Base-by-base conservation (phyloP, 2,888 invertebrate species). In the Campopleginae sp. region DNA sequence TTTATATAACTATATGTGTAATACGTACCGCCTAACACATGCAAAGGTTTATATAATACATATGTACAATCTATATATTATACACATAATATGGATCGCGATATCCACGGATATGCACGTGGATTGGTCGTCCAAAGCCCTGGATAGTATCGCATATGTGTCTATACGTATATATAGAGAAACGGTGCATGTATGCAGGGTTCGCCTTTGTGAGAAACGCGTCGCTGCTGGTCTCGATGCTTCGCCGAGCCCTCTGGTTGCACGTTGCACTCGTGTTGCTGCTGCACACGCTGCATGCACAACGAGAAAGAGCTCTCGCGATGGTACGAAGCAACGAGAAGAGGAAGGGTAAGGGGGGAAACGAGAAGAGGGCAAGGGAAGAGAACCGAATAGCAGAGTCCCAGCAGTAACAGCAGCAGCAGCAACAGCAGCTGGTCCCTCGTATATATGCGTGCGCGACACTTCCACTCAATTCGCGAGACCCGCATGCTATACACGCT, bases 401-500 rank as follows among this genome's bases (percentile, higher is more conserved):
- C 66, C 76, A 78, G 85, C 84, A 84, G 79, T 80, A 66, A 85
- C 87, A 86, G 86, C 75, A 76, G 85, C 74, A 82, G 75, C 72
- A 80, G 84, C 70, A 82, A 70, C 80, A 75, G 87, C 87, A 86
- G 87, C 84, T 86, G 87, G 85, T 86, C 84, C 84, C 83, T 61
- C 38, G 42, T 42, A 65, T 80, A 80, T 85, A 79, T 88, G 89
- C 90, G 90, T 90, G 90, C 91, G 90, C 90, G 90, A 90, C 91
- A 91, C 88, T 88, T 86, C 85, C 83, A 74, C 88, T 85, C 87
- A 84, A 85, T 83, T 89, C 89, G 90, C 90, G 90, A 88, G 88
- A 87, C 90, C 90, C 91, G 90, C 90, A 90, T 91, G 88, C 89
- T 88, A 85, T 89, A 87, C 88, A 86, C 89, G 88, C 88, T 89